phyloP scores from a whole-genome alignment of 1,140 invertebrate species.

The Zaprionus vittiger region DNA sequence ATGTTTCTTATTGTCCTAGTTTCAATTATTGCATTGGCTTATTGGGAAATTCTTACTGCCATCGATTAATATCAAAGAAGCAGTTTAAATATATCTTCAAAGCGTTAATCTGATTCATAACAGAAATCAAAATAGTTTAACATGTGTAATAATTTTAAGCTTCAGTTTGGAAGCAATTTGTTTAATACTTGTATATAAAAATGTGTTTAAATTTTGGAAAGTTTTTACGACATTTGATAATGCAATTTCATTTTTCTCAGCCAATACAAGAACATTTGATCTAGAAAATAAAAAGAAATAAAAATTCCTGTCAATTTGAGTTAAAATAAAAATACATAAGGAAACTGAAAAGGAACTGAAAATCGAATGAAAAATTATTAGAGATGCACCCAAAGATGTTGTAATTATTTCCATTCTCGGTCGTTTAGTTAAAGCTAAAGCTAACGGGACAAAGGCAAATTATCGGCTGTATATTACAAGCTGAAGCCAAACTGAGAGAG shows the following conservation, averaged over 20 bases:
- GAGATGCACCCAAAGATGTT: conserved; percentile 84
- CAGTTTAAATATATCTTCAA: conserved; percentile 2
- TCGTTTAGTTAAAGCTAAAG: conserved; percentile 60
- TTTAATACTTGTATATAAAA: background rate
- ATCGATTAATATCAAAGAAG: background rate
- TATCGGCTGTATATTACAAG: conserved; percentile 75
- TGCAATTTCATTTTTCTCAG: conserved; percentile 1
- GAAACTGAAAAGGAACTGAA: conserved; percentile 66
- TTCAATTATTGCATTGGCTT: conserved; percentile 28
- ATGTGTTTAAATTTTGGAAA: background rate
- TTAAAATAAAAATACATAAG: conserved; percentile 69
- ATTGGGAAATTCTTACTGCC: background rate
- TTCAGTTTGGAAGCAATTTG: background rate
- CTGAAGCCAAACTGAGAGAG: conserved; percentile 51
- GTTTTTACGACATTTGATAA: background rate
- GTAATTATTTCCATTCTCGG: conserved; percentile 84
- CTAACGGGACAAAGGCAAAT: conserved; percentile 60
- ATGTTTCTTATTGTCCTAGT: conserved; percentile 10
- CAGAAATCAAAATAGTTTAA: background rate
- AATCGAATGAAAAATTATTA: conserved; percentile 83
- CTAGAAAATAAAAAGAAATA: conserved; percentile 38
- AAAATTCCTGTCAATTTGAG: conserved; percentile 27
- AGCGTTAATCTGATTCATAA: background rate
- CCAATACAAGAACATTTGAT: conserved; percentile 14
- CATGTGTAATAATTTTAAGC: background rate